These are phyloP conservation scores for Euura lappo DNA, from an alignment of 1,140 invertebrate genomes.

Conservation along the genomic window DNA sequence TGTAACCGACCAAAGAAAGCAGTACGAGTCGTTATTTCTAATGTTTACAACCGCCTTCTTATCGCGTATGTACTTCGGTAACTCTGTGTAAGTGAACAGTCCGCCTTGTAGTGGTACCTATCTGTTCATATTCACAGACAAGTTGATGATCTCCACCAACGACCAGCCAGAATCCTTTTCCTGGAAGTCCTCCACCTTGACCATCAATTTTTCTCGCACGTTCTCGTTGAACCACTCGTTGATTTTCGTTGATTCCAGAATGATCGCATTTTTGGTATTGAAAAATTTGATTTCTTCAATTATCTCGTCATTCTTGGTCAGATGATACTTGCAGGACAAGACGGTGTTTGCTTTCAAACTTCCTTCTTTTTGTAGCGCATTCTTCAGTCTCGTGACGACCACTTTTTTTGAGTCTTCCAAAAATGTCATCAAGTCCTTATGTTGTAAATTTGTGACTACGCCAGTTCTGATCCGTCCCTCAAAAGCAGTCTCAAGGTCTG, in stretches of 20 bases:
- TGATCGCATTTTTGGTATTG: constrained; percentile 22
- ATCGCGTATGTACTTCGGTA: constrained; percentile 32
- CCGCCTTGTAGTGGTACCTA: constrained; percentile 37
- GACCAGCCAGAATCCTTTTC: constrained; percentile 25
- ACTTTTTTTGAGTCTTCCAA: too few relatives aligned
- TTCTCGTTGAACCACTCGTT: constrained; percentile 27
- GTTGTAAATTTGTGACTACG: constrained; percentile 25
- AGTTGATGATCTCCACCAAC: constrained; percentile 25
- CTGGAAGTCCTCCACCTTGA: constrained; percentile 30
- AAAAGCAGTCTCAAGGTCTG: constrained; percentile 24
- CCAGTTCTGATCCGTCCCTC: constrained; percentile 23
- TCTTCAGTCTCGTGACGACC: too few relatives aligned
- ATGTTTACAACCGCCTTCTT: too few relatives aligned
- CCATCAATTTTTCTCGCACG: constrained; percentile 19
- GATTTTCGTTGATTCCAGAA: constrained; percentile 11
- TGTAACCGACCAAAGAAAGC: too few relatives aligned
- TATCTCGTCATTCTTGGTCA: too few relatives aligned
- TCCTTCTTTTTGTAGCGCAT: too few relatives aligned
- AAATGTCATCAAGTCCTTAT: too few relatives aligned
- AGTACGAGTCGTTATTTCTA: too few relatives aligned
- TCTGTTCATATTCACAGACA: constrained; percentile 31
- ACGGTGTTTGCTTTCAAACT: too few relatives aligned
- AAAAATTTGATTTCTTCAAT: background rate
- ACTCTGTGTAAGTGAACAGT: too few relatives aligned
- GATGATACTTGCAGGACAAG: too few relatives aligned